Percentiles rank a stretch among this genome's conserved stretches.
These are phyloP conservation scores for Mormoops blainvillei DNA, from an alignment of 2,113 vertebrate genomes.

Conservation along the genomic window DNA sequence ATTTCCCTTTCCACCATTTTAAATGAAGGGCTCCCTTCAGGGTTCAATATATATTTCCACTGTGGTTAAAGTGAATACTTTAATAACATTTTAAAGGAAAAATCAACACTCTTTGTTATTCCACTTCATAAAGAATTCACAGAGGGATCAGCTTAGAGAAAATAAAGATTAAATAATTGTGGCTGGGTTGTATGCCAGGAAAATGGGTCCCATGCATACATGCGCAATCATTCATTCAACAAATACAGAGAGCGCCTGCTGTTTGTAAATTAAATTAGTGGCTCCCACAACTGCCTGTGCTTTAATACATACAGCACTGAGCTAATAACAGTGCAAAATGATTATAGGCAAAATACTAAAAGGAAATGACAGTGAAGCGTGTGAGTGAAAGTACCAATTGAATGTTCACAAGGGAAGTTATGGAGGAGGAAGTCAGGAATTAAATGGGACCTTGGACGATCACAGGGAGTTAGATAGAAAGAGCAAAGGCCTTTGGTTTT, in stretches of 20 bases:
- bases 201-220: slow-evolving; percentile 15
- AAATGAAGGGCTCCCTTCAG: slow-evolving; percentile 6
- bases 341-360: not conserved
- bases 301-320: not conserved
- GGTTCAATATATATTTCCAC: not conserved
- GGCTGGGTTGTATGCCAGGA: not conserved
- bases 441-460: not conserved
- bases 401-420: not conserved
- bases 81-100: slow-evolving; percentile 40
- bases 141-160: slow-evolving; percentile 5
- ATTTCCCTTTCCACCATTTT: slow-evolving; percentile 22
- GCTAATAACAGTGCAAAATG: not conserved
- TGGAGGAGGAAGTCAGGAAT: not conserved
- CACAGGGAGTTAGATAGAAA: not conserved
- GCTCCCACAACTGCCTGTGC: not conserved
- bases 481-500: not conserved
- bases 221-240: slow-evolving; percentile 4
- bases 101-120: slow-evolving; percentile 31
- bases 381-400: not conserved
- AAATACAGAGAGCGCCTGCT: not conserved
- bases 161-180: slow-evolving; percentile 47
- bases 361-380: not conserved
- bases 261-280: slow-evolving; percentile 45
- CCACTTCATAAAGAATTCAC: slow-evolving; percentile 40
- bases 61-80: slow-evolving; percentile 39